These are phyloP conservation scores for Calliopum simillimum DNA, from an alignment of 2,888 invertebrate genomes.

Conservation along the genomic window DNA sequence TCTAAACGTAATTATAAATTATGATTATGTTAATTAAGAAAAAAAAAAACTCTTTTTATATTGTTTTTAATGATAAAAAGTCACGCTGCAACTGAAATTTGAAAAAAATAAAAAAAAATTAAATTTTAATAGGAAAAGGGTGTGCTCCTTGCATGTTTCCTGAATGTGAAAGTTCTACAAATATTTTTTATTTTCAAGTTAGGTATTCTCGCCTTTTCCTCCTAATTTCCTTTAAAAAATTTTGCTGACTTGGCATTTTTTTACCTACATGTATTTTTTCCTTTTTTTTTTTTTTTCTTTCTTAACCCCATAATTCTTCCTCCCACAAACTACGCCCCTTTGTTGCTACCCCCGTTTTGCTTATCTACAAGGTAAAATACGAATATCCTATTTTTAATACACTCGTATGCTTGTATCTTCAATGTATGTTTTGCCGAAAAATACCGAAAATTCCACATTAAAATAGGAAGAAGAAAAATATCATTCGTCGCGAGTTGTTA, in stretches of 20 bases:
- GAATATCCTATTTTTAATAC: constrained; percentile 16
- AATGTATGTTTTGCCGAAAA: neutral
- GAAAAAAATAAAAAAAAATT: no score
- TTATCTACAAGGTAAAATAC: constrained; percentile 14
- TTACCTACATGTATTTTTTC: no score
- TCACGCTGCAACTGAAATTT: no score
- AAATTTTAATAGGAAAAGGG: neutral
- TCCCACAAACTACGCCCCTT: constrained; percentile 14
- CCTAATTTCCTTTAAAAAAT: no score
- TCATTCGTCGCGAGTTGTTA: constrained; percentile 18
- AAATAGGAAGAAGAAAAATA: neutral
- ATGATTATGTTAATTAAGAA: neutral
- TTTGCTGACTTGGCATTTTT: constrained; percentile 26
- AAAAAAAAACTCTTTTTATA: neutral
- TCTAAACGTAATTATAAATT: neutral
- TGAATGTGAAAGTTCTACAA: no score
- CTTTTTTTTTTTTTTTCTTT: no score
- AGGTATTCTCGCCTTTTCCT: no score
- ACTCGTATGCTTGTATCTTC: neutral
- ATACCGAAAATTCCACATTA: constrained; percentile 1
- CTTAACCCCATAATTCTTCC: neutral
- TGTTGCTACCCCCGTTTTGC: neutral
- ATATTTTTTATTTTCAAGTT: no score
- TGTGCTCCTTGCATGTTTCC: neutral
- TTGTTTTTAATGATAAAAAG: neutral